Base-by-base conservation (phyloP, 1,140 invertebrate genomes). In the Teleopsis dalmanni region DNA sequence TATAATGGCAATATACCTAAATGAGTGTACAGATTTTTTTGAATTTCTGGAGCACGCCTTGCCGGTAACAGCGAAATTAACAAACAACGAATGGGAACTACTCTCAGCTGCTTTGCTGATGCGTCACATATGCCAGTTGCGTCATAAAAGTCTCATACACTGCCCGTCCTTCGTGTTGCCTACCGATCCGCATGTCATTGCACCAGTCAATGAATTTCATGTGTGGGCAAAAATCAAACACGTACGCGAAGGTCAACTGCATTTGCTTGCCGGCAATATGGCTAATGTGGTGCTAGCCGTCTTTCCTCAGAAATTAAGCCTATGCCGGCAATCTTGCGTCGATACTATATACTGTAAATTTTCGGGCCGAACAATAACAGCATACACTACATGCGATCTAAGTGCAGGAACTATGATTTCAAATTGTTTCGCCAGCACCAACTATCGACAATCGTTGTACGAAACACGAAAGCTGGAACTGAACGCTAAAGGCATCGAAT, bases 131-230 rank as follows among this genome's bases (percentile, higher is more conserved):
- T 47, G 52, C 26, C 59, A 61, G 31, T 13, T 61, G 26, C 49
- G 58, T 3, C 57, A 61, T 41, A 50, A 57, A 34, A 56, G 57
- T 34, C 51, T 61, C 22, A 56, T 57, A n/a, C 52, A 52, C 41
- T 56, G 57, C 45, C 59, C 56, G 19, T 59, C 57, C 26, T 61
- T 61, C 29, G 59, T 61, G 29, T 42, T 61, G 54, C 59, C 59
- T 16, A 40, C 57, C 33, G 56, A 60, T 60, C 59, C 59, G 18
- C 59, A 59, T 36, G 52, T 59, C 29, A 48, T 58, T 38, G 57
- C 58, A 31, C 54, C 59, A 5, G 48, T 56, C 19, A 51, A 61
- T 38, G 59, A 61, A 43, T 61, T 58, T 14, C 54, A 55, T 18
- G 22, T 61, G n/a, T 61, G 59, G 59, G 50, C 56, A 13, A 52